A percentile compares a stretch with the other conserved stretches of the same genome.
Conservation (phyloP, 2,888 invertebrate genomes). For the Timema cristinae region DNA sequence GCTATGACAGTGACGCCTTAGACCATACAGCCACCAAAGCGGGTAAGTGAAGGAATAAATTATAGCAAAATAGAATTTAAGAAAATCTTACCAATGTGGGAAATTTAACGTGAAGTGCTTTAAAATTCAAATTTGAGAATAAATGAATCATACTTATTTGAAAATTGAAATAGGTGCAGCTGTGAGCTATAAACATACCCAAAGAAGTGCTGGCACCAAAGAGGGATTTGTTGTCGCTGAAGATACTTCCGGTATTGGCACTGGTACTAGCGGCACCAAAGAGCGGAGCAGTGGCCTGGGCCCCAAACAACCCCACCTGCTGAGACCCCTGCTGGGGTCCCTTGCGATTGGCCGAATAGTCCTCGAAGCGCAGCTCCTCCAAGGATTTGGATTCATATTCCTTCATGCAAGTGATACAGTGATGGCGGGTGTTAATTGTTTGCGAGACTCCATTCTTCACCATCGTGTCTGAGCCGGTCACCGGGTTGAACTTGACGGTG, state of each 20-base stretch:
- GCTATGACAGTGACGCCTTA: too few species aligned
- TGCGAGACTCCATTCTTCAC: constrained; percentile 81
- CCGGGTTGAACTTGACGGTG: constrained; percentile 79
- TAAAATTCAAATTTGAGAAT: too few species aligned
- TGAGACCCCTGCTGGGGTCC: constrained; percentile 50
- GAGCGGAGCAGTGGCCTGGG: constrained; percentile 41
- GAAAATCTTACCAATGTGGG: too few species aligned
- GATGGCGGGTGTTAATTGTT: constrained; percentile 87
- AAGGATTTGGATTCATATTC: constrained; percentile 93
- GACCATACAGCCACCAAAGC: too few species aligned
- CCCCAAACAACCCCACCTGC: constrained; percentile 51
- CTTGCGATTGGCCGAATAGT: constrained; percentile 87
- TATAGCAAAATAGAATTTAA: background rate
- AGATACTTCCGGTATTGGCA: constrained; percentile 40
- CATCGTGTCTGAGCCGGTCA: constrained; percentile 85
- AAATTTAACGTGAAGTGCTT: too few species aligned
- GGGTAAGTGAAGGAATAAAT: too few species aligned
- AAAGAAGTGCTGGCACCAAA: constrained; percentile 50
- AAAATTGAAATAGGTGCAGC: background rate
- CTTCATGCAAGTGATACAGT: constrained; percentile 98
- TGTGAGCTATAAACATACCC: constrained; percentile 35
- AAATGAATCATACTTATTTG: too few species aligned
- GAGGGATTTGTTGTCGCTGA: constrained; percentile 53
- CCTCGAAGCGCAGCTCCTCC: constrained; percentile 91
- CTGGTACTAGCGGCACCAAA: constrained; percentile 47